Evolutionary conservation across 1,140 invertebrate genomes (phyloP).

Genomic region (Lepidurus apus): DNA sequence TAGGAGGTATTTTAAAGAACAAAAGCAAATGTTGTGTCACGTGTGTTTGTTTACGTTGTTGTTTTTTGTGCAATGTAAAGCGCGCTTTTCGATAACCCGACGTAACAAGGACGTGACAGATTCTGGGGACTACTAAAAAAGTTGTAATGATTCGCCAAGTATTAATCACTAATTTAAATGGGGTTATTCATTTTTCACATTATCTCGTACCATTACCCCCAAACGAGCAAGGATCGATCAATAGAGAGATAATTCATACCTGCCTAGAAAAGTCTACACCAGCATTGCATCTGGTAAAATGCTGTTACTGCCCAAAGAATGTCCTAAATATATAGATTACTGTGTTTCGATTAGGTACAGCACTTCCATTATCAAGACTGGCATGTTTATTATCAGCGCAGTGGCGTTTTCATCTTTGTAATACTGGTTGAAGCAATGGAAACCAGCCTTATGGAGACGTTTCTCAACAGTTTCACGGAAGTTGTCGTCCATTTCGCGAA

Average conservation of each 20-base stretch:
- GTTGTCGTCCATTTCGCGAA: neutral
- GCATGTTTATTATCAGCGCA: neutral
- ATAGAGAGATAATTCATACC: constrained; percentile 26
- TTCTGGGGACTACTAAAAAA: neutral
- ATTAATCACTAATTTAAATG: constrained; percentile 23
- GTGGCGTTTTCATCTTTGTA: neutral
- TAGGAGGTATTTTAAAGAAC: neutral
- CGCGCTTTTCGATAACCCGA: constrained; percentile 7
- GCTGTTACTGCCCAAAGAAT: neutral
- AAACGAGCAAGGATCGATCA: constrained; percentile 10
- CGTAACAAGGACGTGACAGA: neutral
- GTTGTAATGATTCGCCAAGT: constrained; percentile 27
- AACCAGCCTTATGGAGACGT: neutral
- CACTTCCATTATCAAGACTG: neutral
- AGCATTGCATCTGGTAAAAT: neutral
- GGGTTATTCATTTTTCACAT: constrained; percentile 28
- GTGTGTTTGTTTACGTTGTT: neutral
- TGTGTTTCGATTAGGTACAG: neutral
- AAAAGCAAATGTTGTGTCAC: constrained; percentile 5
- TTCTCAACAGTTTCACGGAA: neutral
- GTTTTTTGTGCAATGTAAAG: neutral
- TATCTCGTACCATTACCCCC: constrained; percentile 26
- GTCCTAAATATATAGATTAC: neutral
- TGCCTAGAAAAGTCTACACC: constrained; percentile 13
- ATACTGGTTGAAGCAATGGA: neutral